Evolutionary conservation across 2,888 invertebrate genomes (phyloP).

Genomic region (Drosophila setosimentum): DNA sequence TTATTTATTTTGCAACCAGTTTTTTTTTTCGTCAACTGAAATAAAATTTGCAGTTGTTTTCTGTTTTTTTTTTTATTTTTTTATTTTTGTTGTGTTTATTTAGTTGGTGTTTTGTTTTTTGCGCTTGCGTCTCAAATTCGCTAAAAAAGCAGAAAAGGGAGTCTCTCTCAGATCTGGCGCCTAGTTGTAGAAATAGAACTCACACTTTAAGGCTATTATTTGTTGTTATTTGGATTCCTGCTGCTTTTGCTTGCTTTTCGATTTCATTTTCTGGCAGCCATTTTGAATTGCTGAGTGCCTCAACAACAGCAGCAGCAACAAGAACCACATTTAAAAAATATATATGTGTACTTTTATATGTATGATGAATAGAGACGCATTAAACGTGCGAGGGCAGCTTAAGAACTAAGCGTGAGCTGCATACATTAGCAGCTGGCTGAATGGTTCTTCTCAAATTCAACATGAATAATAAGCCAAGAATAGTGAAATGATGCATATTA

Average conservation of each 20-base stretch:
- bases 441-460: neutral
- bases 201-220: slow-evolving; percentile 1
- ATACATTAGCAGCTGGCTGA: slow-evolving; percentile 9
- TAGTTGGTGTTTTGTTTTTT: slow-evolving; percentile 20
- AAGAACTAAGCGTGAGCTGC: slow-evolving; percentile 28
- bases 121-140: slow-evolving; percentile 52
- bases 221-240: slow-evolving; percentile 17
- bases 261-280: slow-evolving; percentile 47
- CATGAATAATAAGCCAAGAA: neutral
- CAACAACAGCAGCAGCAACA: slow-evolving; percentile 15
- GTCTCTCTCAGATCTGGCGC: slow-evolving; percentile 12
- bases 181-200: slow-evolving; percentile 1
- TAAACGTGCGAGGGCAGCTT: slow-evolving; percentile 44
- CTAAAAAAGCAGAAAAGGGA: slow-evolving; percentile 38
- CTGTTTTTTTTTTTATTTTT: slow-evolving; percentile 30
- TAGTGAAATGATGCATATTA: slow-evolving; percentile 1
- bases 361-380: slow-evolving; percentile 28
- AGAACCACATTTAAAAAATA: slow-evolving; percentile 10
- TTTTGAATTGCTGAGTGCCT: slow-evolving; percentile 40
- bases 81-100: slow-evolving; percentile 41
- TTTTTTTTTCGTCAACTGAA: slow-evolving; percentile 14
- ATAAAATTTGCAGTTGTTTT: slow-evolving; percentile 33
- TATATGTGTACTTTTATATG: slow-evolving; percentile 10
- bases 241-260: slow-evolving; percentile 25
- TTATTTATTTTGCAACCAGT: slow-evolving; percentile 46